Base-by-base conservation (phyloP, 2,113 vertebrate genomes). In the Colinus virginianus region DNA sequence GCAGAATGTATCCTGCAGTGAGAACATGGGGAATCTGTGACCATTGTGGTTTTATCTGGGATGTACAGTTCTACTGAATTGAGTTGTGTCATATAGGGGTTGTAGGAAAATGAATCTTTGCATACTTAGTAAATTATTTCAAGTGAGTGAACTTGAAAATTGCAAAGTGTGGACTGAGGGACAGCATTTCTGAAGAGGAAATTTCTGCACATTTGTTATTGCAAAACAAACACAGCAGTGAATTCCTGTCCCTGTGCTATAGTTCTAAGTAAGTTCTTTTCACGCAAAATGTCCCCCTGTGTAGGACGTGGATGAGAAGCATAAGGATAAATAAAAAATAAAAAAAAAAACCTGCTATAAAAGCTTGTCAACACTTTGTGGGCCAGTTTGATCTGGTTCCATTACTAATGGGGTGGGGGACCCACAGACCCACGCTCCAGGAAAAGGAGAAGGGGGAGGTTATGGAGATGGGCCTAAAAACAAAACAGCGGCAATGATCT, bases 231-330 rank as follows among this genome's bases (percentile, higher is more conserved):
- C 34, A 13, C 17, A 74, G 9, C 21, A 28, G 72, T 42, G 68
- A 80, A 80, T 84, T 93, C 43, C 62, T 43, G 34, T 71, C 15
- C 42, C 61, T 84, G 32, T 74, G 81, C 48, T 84, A 36, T 63
- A 68, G 68, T 23, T 82, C 3, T 46, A 45, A 88, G 25, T 74
- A 62, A 23, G 13, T 51, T 1, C 0, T 80, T 66, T 87, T 25
- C 69, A 70, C n/a, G 18, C 64, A 82, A 34, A 32, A 59, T 45
- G 25, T 56, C 84, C 62, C 84, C 42, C 83, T 80, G 69, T 75
- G 59, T 86, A 69, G 55, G 83, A 92, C 28, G 83, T 88, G 42
- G 49, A 80, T 86, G 59, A 95, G 55, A 83, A 90, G 42, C n/a
- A 20, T 67, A 71, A 76, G 68, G 40, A 40, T 40, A 40, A 40